Base-by-base conservation (phyloP, 2,888 invertebrate genomes). In the Julus scanicus region DNA sequence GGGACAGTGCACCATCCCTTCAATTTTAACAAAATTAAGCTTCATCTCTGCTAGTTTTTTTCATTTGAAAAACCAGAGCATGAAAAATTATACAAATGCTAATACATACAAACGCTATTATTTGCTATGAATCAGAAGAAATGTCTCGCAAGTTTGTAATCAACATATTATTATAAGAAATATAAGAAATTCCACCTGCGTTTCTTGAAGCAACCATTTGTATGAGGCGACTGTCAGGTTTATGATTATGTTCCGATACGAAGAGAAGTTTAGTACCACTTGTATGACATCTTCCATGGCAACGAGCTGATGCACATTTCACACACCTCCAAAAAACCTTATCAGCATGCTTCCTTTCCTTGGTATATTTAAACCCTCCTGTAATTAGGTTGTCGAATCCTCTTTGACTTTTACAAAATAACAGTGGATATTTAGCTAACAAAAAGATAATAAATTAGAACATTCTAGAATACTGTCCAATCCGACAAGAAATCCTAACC, bases 321-420 rank as follows among this genome's bases (percentile, higher is more conserved):
- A 80, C 80, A 80, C 80, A 80, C 4, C 80, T 29, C 80, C 80
- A 80, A 20, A 80, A 80, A 37, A 80, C 80, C 13, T 80, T 80
- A 11, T 80, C 37, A 11, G 80, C 20, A 29, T 37, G 29, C 37
- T 37, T 80, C 13, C 80, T 80, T 80, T 80, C 80, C 80, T 13
- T 1, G 80, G 80, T 80, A 37, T 80, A 80, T 80, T 13, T 80
- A 80, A 80, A 80, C 80, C 80, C 80, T 80, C 37, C 80, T 80
- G 37, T 2, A 80, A 80, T 37, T 37, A 80, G 80, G 80, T 80
- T 80, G 80, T 80, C 80, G 80, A 20, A 80, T 80, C 80, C 80
- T 80, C 80, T 80, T 80, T 80, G 80, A 20, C 80, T 80, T 80
- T 80, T 80, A 37, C 80, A 80, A 13, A 80, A 80, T 37, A 80